A percentile compares a stretch with the other conserved stretches of the same genome.
These are phyloP conservation scores for Limnothrissa miodon DNA, from an alignment of 2,113 vertebrate species.

Conservation along the genomic window DNA sequence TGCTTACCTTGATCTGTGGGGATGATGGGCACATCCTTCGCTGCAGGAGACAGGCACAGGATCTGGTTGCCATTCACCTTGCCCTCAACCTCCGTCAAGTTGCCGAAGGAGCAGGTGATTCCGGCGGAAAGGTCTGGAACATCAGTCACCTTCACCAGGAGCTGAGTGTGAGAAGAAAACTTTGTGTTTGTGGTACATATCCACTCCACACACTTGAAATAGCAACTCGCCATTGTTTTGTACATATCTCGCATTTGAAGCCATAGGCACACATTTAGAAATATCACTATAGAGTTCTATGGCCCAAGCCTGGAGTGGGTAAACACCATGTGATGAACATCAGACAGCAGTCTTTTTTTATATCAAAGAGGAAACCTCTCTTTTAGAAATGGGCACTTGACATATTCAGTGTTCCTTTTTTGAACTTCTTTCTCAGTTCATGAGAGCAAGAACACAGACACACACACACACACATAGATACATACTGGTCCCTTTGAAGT, in stretches of 20 bases:
- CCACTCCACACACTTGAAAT: background rate
- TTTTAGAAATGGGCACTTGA: conserved; percentile 33
- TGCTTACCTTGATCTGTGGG: conserved; percentile 93
- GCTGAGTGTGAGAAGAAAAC: conserved; percentile 60
- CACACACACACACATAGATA: background rate
- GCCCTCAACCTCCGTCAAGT: conserved; percentile 90
- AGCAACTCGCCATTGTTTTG: background rate
- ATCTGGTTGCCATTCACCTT: conserved; percentile 86
- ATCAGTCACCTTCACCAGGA: conserved; percentile 86
- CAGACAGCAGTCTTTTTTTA: background rate
- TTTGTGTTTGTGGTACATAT: background rate
- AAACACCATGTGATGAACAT: background rate
- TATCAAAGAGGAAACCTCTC: background rate
- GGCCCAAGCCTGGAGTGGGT: background rate
- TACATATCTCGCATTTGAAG: background rate
- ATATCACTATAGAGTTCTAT: background rate
- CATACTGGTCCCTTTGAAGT: conserved; percentile 13
- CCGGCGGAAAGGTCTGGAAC: conserved; percentile 88
- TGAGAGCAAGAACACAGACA: conserved; percentile 4
- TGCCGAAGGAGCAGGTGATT: conserved; percentile 92
- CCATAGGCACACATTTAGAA: background rate
- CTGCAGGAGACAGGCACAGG: conserved; percentile 85
- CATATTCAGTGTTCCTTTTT: conserved; percentile 40
- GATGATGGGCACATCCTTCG: conserved; percentile 89
- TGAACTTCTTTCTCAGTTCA: conserved; percentile 38